These are phyloP conservation scores for Oxystoma pomonae DNA, from an alignment of 2,888 invertebrate genomes.

Conservation along the genomic window DNA sequence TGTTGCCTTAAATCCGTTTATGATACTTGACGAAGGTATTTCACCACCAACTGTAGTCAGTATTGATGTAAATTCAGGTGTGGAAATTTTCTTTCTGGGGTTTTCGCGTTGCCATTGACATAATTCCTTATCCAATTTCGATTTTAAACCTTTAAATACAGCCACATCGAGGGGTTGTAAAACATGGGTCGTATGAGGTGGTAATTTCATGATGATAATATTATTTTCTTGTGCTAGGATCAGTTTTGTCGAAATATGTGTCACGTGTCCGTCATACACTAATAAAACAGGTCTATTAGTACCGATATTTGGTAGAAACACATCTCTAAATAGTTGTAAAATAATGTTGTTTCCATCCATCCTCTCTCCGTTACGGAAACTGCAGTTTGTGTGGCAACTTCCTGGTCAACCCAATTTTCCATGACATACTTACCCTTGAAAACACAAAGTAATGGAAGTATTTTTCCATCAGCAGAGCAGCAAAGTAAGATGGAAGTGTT, in stretches of 20 bases:
- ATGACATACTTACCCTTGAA: conserved; percentile 21
- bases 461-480: conserved; percentile 18
- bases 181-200: conserved; percentile 10
- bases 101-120: conserved; percentile 23
- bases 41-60: too few relatives aligned
- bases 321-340: conserved; percentile 5
- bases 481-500: conserved; percentile 14
- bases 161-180: conserved; percentile 21
- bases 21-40: neutral
- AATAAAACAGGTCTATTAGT: conserved; percentile 2
- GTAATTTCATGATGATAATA: conserved; percentile 17
- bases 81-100: conserved; percentile 21
- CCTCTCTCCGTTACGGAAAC: conserved; percentile 5
- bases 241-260: conserved; percentile 29
- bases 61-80: conserved; percentile 12
- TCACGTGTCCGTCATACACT: conserved; percentile 31
- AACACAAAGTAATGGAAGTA: conserved; percentile 15
- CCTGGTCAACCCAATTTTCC: conserved; percentile 19
- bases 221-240: conserved; percentile 25
- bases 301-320: conserved; percentile 7
- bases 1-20: conserved; percentile 6
- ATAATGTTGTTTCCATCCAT: conserved; percentile 9
- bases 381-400: conserved; percentile 6
- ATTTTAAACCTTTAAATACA: conserved; percentile 18
- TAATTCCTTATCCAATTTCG: conserved; percentile 20